These are phyloP conservation scores for Rhabdomys pumilio DNA, from an alignment of 2,797 vertebrate genomes.

Conservation along the genomic window DNA sequence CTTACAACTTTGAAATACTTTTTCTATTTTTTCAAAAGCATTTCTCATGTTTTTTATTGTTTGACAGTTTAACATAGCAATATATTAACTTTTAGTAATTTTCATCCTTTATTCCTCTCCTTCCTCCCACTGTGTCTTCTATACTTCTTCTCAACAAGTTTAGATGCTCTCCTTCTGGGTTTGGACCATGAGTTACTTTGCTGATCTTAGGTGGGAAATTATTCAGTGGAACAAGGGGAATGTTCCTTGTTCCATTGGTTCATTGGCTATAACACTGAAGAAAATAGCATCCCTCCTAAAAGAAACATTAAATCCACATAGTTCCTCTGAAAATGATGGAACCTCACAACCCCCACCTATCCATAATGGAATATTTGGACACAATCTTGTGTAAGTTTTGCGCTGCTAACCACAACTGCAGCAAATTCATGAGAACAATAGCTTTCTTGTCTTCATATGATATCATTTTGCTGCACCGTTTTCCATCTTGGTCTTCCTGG, in stretches of 20 bases:
- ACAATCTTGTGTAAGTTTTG: not conserved
- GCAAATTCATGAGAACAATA: not conserved
- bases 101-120: no score
- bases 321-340: not conserved
- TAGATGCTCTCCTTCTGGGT: not conserved
- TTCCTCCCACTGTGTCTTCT: not conserved
- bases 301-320: not conserved
- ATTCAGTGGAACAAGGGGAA: not conserved
- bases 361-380: not conserved
- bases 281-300: not conserved
- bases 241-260: not conserved
- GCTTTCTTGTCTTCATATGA: not conserved
- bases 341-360: not conserved
- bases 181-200: not conserved
- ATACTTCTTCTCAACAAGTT: not conserved
- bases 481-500: not conserved
- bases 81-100: not conserved
- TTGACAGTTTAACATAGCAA: not conserved
- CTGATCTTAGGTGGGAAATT: no score
- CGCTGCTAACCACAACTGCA: not conserved
- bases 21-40: not conserved
- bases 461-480: not conserved
- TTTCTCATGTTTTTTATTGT: not conserved
- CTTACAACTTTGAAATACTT: not conserved
- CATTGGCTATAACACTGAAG: not conserved